Evolutionary conservation across 1,140 invertebrate species (phyloP).

Genomic region (Lordiphosa collinella): DNA sequence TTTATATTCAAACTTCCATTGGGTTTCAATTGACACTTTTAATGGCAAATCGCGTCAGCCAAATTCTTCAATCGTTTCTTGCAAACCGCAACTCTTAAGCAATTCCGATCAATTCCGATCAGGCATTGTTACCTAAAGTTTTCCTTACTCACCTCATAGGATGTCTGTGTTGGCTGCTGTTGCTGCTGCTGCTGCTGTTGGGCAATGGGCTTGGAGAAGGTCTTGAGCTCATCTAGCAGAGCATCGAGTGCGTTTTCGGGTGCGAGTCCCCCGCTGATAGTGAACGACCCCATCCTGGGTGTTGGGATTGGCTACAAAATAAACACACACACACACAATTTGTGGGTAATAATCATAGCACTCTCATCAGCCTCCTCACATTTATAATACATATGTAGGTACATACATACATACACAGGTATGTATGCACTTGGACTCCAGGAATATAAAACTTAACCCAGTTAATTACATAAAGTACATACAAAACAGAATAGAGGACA

Average conservation of each 20-base stretch:
- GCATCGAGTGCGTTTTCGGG: constrained; percentile 96
- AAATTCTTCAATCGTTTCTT: no score
- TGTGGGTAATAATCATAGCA: constrained; percentile 2
- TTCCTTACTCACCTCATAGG: constrained; percentile 16
- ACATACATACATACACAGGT: neutral
- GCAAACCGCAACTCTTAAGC: no score
- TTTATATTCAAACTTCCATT: no score
- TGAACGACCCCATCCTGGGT: constrained; percentile 83
- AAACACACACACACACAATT: constrained; percentile 21
- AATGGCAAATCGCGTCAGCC: no score
- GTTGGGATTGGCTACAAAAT: constrained; percentile 79
- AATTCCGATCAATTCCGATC: no score
- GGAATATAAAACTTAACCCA: neutral
- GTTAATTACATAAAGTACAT: no score
- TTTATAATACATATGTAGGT: neutral
- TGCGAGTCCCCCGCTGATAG: constrained; percentile 85
- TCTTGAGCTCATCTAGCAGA: constrained; percentile 95
- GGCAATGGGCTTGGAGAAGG: constrained; percentile 85
- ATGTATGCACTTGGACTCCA: neutral
- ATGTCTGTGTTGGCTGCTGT: constrained; percentile 39
- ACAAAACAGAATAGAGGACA: no score
- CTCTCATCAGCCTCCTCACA: no score
- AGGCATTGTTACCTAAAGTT: no score
- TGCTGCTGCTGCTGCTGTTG: constrained; percentile 61
- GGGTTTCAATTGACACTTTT: no score